Evolutionary conservation across 2,888 invertebrate genomes (phyloP), one percentile per base, ranked within the genome.

Genomic region (Melangyna quadrimaculata): DNA sequence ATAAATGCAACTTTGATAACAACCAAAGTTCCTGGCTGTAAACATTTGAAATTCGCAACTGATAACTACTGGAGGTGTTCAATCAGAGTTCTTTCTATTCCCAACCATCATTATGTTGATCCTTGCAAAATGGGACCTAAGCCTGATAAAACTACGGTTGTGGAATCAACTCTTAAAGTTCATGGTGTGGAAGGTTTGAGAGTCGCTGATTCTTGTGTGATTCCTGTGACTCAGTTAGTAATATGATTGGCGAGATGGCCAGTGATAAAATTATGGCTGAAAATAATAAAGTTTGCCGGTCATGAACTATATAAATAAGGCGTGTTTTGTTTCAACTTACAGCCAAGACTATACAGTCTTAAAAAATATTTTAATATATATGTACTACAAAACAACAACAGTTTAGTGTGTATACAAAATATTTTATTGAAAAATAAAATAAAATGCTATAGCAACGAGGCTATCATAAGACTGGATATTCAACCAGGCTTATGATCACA

Each of bases 191-290:
- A 93, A 6, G 92, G 92, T 2, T 90, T 95, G 75, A 92, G 95
- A 27, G 94, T 95, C 0, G 94, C 93, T 0, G 95, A 95, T 89
- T 94, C 94, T 3, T 94, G 95, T 87, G 92, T 96, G 32, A 94
- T 94, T 88, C 95, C 95, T 0, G 91, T 93, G 6, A 93, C 94
- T 6, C 95, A 0, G 94, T 95, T 0, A 94, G 95, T 0, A 94
- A 94, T 87, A 95, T 95, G 94, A 94, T 96, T 61, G 96, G 95
- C 0, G 95, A 96, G 90, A 95, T 95, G 89, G 95, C 94, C 1
- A 94, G 95, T 0, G 95, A 95, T 89, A 92, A 95, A n/a, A n/a
- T n/a, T n/a, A n/a, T n/a, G n/a, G n/a, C n/a, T n/a, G n/a, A n/a
- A n/a, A n/a, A n/a, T n/a, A n/a, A n/a, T n/a, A n/a, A n/a, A n/a